Evolutionary conservation across 2,797 vertebrate species (phyloP), one percentile per base, ranked within the genome.

Genomic region (Aplochiton taeniatus): DNA sequence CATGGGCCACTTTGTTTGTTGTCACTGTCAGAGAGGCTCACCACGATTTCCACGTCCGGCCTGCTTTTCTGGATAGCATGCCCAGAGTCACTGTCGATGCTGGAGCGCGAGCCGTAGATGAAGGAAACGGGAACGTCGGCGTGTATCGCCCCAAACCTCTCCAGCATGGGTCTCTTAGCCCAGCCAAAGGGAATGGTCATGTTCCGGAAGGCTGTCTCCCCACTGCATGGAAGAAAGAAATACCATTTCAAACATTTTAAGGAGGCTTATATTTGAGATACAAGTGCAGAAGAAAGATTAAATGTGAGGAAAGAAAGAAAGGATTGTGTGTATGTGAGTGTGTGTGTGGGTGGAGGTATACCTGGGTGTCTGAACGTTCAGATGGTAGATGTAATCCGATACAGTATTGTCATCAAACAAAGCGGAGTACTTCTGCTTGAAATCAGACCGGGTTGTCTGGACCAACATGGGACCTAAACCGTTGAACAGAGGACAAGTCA

Each of bases 171-270:
- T 49, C 94, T 89, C 84, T 92, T 95, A 0, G 96, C 95, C 97
- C 96, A 98, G 12, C 94, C 95, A 0, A 96, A 96, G 0, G 96
- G 95, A 78, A 98, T 87, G 0, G 96, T 98, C 97, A 98, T 98
- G 84, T 93, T 97, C 84, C 88, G 96, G 74, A 98, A 99, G 16
- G 95, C 96, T 0, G 95, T 94, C 87, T 99, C 96, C 6, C 97
- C 96, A 8, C 96, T 98, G 83, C 41, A 71, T 73, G 13, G 11
- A 44, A 31, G 31, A 31, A 31, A 31, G 31, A 31, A 31, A 31
- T 31, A 31, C 6, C 6, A 31, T 31, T 2, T 31, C 31, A 6
- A 2, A 3, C 6, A 31, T 31, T 3, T 2, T 31, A 31, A 31
- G 2, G 6, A 6, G 2, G 31, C 6, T 31, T 3, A 31, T 31